Conservation (phyloP, 2,113 vertebrate species). For the Pheucticus melanocephalus region DNA sequence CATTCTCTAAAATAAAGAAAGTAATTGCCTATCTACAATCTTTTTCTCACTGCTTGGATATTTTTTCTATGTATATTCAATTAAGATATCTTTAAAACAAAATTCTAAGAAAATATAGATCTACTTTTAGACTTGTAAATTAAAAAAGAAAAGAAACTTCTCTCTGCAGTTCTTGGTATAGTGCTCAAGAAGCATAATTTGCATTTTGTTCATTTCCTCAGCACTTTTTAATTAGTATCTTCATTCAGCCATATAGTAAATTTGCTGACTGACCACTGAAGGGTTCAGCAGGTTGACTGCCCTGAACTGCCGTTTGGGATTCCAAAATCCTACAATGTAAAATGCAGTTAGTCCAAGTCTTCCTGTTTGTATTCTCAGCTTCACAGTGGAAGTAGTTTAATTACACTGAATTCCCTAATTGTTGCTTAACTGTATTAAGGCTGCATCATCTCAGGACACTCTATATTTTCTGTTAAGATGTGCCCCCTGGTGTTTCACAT, state of each 20-base stretch:
- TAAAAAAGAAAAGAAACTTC: neutral
- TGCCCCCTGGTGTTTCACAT: neutral
- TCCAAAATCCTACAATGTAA: neutral
- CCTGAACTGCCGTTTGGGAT: neutral
- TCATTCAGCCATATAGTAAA: neutral
- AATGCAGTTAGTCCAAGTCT: neutral
- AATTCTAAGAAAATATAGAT: neutral
- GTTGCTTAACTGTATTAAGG: neutral
- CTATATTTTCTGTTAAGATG: neutral
- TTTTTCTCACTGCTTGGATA: neutral
- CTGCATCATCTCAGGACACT: neutral
- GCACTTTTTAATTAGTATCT: neutral
- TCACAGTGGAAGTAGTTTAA: neutral
- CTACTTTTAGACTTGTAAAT: neutral
- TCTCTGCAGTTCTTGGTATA: neutral
- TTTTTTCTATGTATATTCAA: too few relatives aligned
- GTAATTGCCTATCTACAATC: accelerated
- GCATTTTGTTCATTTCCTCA: neutral
- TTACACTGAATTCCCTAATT: neutral
- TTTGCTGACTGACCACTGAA: neutral
- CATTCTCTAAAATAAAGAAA: neutral
- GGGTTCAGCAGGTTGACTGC: neutral
- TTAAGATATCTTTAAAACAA: neutral
- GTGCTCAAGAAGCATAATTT: neutral
- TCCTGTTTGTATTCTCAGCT: neutral